These are phyloP conservation scores for Micropoecilia bifurca DNA, from an alignment of 2,797 vertebrate genomes.

Conservation along the genomic window DNA sequence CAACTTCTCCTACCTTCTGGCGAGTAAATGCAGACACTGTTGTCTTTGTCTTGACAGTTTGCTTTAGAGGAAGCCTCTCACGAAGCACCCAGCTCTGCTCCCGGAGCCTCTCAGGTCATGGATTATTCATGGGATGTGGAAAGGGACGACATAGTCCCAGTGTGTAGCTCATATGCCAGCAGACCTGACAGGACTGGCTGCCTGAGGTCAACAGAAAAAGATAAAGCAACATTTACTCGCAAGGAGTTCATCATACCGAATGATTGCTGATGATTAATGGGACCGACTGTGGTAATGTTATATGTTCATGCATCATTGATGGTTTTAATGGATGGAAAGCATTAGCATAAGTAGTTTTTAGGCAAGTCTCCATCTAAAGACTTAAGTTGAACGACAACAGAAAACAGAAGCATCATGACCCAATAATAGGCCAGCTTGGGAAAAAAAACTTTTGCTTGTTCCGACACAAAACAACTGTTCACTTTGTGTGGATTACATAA, in stretches of 20 bases:
- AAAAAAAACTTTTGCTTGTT: neutral
- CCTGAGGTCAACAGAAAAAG: slow-evolving; percentile 39
- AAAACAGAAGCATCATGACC: neutral
- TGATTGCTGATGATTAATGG: slow-evolving; percentile 16
- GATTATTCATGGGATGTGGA: slow-evolving; percentile 69
- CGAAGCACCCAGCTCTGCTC: slow-evolving; percentile 40
- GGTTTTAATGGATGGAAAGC: slow-evolving; percentile 4
- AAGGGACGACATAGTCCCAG: slow-evolving; percentile 36
- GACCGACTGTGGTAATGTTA: slow-evolving; percentile 10
- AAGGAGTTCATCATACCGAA: slow-evolving; percentile 9
- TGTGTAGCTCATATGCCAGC: slow-evolving; percentile 38
- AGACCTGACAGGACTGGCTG: slow-evolving; percentile 38
- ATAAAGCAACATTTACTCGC: slow-evolving; percentile 4
- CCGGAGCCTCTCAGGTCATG: slow-evolving; percentile 56
- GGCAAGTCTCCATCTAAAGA: neutral
- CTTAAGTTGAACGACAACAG: neutral
- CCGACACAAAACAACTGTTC: neutral
- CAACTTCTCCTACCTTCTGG: slow-evolving; percentile 37
- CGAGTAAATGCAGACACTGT: slow-evolving; percentile 39
- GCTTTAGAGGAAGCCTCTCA: slow-evolving; percentile 49
- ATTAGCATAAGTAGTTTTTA: neutral
- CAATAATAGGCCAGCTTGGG: neutral
- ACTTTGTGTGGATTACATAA: neutral
- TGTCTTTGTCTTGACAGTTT: slow-evolving; percentile 63
- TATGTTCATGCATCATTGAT: slow-evolving; percentile 16